Percentiles rank a stretch among this genome's conserved stretches.
phyloP scores from a whole-genome alignment of 2,888 invertebrate species.

The Monochamus alternatus region DNA sequence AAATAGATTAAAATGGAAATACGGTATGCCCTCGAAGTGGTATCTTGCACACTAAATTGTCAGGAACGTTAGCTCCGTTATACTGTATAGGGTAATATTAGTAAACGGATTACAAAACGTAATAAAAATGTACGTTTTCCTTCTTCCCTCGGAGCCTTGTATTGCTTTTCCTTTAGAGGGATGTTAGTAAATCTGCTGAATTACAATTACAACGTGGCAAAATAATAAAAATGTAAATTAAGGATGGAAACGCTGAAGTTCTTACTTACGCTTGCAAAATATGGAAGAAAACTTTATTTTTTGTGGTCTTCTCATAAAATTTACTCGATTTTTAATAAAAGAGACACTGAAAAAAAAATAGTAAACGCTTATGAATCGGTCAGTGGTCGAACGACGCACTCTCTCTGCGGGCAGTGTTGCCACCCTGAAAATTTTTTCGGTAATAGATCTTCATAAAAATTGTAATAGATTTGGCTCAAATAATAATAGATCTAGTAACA shows the following conservation, averaged over 20 bases:
- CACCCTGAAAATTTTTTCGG: no score
- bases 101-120: constrained; percentile 5
- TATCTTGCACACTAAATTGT: not conserved
- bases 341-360: no score
- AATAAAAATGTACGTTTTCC: constrained; percentile 2
- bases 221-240: constrained; percentile 28
- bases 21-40: not conserved
- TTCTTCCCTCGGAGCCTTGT: not conserved
- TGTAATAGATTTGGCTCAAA: no score
- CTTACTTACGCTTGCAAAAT: not conserved
- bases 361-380: no score
- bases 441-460: no score
- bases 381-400: no score
- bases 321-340: no score
- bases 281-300: not conserved
- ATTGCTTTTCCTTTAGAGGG: not conserved
- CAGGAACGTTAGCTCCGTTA: not conserved
- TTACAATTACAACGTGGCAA: constrained; percentile 24
- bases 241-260: not conserved
- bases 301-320: no score
- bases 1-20: constrained; percentile 12
- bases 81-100: not conserved
- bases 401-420: no score
- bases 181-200: constrained; percentile 26
- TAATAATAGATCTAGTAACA: no score